Evolutionary conservation across 2,888 invertebrate species (phyloP).

Genomic region (Drosophila paranaensis): DNA sequence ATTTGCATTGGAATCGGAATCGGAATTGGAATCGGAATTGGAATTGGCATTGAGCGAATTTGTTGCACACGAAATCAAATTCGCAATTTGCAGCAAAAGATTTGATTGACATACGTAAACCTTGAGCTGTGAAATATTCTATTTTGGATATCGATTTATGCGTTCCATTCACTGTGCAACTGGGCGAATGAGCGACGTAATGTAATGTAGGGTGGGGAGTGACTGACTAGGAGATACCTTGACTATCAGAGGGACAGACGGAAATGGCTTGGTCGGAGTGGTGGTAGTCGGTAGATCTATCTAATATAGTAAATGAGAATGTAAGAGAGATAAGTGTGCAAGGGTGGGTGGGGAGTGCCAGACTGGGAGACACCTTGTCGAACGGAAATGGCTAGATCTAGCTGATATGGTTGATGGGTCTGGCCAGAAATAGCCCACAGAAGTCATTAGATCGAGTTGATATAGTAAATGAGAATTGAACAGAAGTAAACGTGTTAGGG

Average conservation of each 20-base stretch:
- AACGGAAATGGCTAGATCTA: neutral
- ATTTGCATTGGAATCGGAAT: conserved; percentile 19
- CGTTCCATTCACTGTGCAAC: conserved; percentile 19
- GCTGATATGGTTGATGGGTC: conserved; percentile 11
- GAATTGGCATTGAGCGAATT: conserved; percentile 49
- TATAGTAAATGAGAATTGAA: neutral
- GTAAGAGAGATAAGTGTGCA: neutral
- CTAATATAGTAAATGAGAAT: neutral
- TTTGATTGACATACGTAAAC: conserved; percentile 62
- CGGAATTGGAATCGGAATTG: conserved; percentile 25
- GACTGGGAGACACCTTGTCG: neutral
- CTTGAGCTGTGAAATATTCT: conserved; percentile 42
- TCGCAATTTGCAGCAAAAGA: conserved; percentile 48
- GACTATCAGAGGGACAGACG: neutral
- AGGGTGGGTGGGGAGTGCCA: neutral
- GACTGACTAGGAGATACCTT: neutral
- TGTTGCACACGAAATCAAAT: conserved; percentile 54
- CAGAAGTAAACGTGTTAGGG: neutral
- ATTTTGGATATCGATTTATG: conserved; percentile 31
- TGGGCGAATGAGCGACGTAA: conserved; percentile 34
- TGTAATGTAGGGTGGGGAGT: neutral
- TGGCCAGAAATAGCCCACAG: no score
- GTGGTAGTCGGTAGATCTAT: no score
- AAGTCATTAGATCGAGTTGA: no score
- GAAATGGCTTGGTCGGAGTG: neutral